A percentile compares a stretch with the other conserved stretches of the same genome.
phyloP scores from a whole-genome alignment of 1,140 invertebrate species.

The Saccostrea cuccullata region DNA sequence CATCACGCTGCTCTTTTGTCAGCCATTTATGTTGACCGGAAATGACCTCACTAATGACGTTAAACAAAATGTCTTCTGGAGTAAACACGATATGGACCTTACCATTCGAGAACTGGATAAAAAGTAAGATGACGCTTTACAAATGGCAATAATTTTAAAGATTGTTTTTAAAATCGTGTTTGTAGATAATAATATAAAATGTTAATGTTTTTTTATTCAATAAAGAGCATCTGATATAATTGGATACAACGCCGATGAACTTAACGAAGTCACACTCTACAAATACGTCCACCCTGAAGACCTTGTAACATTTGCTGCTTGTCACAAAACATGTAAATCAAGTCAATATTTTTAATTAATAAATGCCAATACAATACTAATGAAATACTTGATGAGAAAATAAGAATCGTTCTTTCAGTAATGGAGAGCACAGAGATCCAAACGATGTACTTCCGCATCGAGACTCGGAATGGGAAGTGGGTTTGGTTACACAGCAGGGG shows the following conservation, averaged over 20 bases:
- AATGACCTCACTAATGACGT: conserved; percentile 60
- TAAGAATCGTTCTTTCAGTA: conserved; percentile 51
- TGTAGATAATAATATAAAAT: no score
- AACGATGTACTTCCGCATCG: conserved; percentile 68
- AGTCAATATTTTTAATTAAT: neutral
- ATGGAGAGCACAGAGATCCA: conserved; percentile 69
- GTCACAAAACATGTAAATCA: conserved; percentile 68
- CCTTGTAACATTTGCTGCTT: conserved; percentile 59
- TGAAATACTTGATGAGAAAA: neutral
- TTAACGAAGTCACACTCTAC: conserved; percentile 67
- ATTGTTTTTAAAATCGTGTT: no score
- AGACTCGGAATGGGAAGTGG: conserved; percentile 61
- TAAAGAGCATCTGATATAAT: conserved; percentile 55
- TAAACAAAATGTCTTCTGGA: conserved; percentile 70
- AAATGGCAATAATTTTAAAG: no score
- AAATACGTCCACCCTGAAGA: conserved; percentile 70
- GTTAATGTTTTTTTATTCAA: no score
- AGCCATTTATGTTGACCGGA: conserved; percentile 67
- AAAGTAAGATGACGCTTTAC: conserved; percentile 56
- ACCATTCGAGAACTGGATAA: conserved; percentile 68
- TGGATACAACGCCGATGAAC: conserved; percentile 60
- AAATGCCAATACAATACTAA: no score
- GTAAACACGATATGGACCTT: conserved; percentile 71
- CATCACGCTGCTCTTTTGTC: conserved; percentile 65
- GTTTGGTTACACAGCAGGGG: conserved; percentile 69